Evolutionary conservation across 2,797 vertebrate genomes (phyloP).

Genomic region (Neomorphus geoffroyi): DNA sequence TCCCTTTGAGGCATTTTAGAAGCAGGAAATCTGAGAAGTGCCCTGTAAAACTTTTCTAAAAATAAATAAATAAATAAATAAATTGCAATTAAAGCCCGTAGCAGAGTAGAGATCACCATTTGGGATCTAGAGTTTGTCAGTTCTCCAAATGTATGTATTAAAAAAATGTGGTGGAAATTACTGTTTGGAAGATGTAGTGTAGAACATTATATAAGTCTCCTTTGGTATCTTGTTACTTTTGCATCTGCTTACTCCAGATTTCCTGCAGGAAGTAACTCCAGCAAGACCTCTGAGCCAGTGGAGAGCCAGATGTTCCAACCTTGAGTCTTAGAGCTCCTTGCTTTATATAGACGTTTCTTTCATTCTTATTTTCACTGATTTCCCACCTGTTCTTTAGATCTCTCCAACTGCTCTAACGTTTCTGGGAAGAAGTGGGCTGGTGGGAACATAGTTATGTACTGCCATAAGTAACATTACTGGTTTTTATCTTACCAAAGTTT

Average conservation of each 20-base stretch:
- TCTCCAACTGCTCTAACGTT: neutral
- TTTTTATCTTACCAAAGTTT: neutral
- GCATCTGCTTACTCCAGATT: neutral
- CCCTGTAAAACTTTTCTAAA: neutral
- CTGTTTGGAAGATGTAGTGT: neutral
- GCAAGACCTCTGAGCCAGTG: neutral
- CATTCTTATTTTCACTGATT: neutral
- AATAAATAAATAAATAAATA: too few species aligned
- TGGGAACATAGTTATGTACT: neutral
- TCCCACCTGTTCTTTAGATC: neutral
- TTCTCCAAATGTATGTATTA: neutral
- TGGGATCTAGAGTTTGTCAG: neutral
- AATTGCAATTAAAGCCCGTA: neutral
- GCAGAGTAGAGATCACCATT: neutral
- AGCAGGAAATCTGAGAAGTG: neutral
- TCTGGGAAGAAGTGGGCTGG: neutral
- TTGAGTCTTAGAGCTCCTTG: neutral
- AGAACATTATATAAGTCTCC: neutral
- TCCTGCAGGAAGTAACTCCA: constrained; percentile 41
- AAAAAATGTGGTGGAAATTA: neutral
- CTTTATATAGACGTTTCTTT: neutral
- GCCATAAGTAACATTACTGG: neutral
- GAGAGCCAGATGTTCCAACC: constrained; percentile 29
- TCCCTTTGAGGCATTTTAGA: constrained; percentile 12
- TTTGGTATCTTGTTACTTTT: constrained; percentile 18